phyloP scores from a whole-genome alignment of 2,797 vertebrate species.

The Semaprochilodus insignis region DNA sequence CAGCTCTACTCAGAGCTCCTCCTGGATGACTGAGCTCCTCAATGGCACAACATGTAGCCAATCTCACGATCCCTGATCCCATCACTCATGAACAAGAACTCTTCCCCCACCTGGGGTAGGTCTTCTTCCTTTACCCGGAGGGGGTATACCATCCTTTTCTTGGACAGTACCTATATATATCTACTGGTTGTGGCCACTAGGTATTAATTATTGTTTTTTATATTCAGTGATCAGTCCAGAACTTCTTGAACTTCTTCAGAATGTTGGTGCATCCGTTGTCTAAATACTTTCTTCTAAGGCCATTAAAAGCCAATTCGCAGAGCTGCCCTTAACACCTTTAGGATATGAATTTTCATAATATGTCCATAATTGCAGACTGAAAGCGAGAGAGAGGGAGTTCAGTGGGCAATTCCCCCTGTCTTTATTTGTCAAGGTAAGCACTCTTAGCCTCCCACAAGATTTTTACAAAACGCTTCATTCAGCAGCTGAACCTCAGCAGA shows the following conservation, averaged over 20 bases:
- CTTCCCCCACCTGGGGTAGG: no score
- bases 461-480: conserved; percentile 57
- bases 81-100: no score
- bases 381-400: conserved; percentile 14
- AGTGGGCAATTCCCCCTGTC: conserved; percentile 18
- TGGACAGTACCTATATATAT: no score
- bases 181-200: no score
- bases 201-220: no score
- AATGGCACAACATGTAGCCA: no score
- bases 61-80: no score
- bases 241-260: no score
- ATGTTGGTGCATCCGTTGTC: neutral
- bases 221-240: neutral
- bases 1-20: no score
- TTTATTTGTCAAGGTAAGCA: conserved; percentile 58
- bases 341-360: conserved; percentile 37
- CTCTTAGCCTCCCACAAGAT: conserved; percentile 45
- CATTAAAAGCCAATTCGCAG: neutral
- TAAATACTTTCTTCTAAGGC: neutral
- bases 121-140: no score
- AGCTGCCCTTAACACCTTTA: neutral
- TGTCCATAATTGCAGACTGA: conserved; percentile 32
- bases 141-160: no score
- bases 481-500: conserved; percentile 50
- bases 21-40: no score